Evolutionary conservation across 2,113 vertebrate genomes (phyloP).

Genomic region (Vireo altiloquus): DNA sequence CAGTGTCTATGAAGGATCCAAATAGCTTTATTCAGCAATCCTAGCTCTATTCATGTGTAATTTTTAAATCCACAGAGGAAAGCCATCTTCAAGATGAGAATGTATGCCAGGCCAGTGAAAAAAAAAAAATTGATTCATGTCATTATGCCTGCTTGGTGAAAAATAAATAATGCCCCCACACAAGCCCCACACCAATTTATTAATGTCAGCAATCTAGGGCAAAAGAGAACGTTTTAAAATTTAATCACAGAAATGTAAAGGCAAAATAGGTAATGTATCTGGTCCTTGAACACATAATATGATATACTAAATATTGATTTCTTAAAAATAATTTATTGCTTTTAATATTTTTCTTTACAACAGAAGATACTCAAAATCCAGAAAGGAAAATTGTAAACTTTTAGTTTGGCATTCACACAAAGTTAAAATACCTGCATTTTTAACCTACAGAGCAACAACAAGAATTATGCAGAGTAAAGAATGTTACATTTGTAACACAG

Average conservation of each 20-base stretch:
- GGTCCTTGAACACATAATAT: slow-evolving; percentile 93
- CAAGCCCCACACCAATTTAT: slow-evolving; percentile 56
- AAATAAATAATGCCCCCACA: slow-evolving; percentile 47
- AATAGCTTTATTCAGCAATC: slow-evolving; percentile 54
- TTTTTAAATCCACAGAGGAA: slow-evolving; percentile 69
- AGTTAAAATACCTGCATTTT: slow-evolving; percentile 87
- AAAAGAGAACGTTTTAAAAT: slow-evolving; percentile 74
- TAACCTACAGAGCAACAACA: slow-evolving; percentile 80
- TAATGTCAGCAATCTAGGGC: slow-evolving; percentile 71
- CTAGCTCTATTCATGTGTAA: slow-evolving; percentile 54
- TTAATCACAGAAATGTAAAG: slow-evolving; percentile 79
- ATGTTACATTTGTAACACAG: slow-evolving; percentile 80
- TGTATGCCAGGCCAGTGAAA: slow-evolving; percentile 68
- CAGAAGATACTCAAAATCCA: slow-evolving; percentile 94
- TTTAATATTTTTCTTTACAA: slow-evolving; percentile 93
- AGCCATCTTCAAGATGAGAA: slow-evolving; percentile 65
- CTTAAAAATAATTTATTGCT: slow-evolving; percentile 99
- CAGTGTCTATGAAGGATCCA: slow-evolving; percentile 58
- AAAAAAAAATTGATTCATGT: slow-evolving; percentile 30
- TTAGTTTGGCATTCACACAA: slow-evolving; percentile 99
- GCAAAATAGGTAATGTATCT: slow-evolving; percentile 90
- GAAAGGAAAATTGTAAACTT: slow-evolving; percentile 98
- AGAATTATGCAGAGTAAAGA: slow-evolving; percentile 83
- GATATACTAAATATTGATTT: slow-evolving; percentile 95
- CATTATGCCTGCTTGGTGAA: slow-evolving; percentile 51